Evolutionary conservation across 2,888 invertebrate genomes (phyloP), one percentile per base, ranked within the genome.

Genomic region (Ctena decussata): DNA sequence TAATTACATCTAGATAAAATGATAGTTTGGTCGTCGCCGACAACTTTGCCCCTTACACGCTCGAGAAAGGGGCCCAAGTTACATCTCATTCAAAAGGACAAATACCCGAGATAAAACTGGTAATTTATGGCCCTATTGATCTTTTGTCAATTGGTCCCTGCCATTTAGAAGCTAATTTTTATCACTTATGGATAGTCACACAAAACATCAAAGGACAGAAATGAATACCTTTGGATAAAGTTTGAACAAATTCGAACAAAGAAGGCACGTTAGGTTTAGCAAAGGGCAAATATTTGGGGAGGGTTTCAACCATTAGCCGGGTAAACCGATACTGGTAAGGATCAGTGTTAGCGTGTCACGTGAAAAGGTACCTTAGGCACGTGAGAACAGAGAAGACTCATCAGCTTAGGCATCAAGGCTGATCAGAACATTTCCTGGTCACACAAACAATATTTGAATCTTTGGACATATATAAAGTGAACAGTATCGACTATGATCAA

Each of bases 101-200:
- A 57, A 57, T 57, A 24, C n/a, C 57, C 8, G 24, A 57, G 57
- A 57, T 57, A 57, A 57, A 21, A 49, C 24, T 21, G 44, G 85
- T 85, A 76, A 85, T 85, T 85, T 85, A 85, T 71, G 76, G 75
- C 49, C 79, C 41, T 72, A 82, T 78, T 70, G 39, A 75, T 75
- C 78, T 35, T 32, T 44, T 49, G 76, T 77, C 77, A 85, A 82
- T 77, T 82, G 85, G 79, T 72, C 85, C 69, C 72, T 77, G 82
- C 80, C 85, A 85, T 85, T 79, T 72, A 77, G 21, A 85, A 82
- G 57, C 85, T 85, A 80, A 82, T 82, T 85, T 82, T 80, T 85
- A 82, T 85, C 85, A 82, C 85, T 85, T 85, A 85, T 57, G 72
- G 82, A 71, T 70, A 74, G 57, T 73, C 24, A 44, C 53, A 77